A percentile compares a stretch with the other conserved stretches of the same genome.
Conservation (phyloP, 2,113 vertebrate species). For the Rafetus swinhoei region DNA sequence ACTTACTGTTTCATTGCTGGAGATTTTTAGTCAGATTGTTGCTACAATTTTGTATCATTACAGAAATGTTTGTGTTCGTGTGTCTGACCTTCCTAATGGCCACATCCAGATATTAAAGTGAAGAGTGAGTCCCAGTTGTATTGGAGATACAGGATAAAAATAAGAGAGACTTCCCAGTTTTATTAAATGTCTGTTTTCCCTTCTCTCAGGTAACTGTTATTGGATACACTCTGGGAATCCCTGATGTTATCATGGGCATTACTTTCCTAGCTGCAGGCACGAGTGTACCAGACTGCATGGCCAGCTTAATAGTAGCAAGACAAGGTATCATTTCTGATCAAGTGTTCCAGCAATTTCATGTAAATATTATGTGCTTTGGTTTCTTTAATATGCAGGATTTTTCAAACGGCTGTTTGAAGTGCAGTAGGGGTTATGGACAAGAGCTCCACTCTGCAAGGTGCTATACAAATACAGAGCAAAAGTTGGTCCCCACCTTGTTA, state of each 20-base stretch:
- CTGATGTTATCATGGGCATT: conserved; percentile 99
- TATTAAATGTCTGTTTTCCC: neutral
- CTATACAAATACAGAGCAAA: neutral
- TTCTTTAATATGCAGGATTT: neutral
- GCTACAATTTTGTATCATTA: neutral
- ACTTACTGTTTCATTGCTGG: neutral
- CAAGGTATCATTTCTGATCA: conserved; percentile 85
- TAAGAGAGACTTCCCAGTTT: neutral
- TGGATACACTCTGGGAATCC: conserved; percentile 96
- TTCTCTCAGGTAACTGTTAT: conserved; percentile 91
- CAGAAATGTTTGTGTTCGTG: neutral
- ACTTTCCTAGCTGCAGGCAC: conserved; percentile 98
- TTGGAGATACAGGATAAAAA: neutral
- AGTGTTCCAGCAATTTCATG: neutral
- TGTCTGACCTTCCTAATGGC: neutral
- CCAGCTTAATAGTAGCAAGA: conserved; percentile 96
- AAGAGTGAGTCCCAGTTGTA: neutral
- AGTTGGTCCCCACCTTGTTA: neutral
- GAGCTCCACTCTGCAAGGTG: neutral
- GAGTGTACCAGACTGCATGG: conserved; percentile 98
- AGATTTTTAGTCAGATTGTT: neutral
- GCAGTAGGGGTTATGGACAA: neutral
- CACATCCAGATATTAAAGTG: conserved; percentile 11
- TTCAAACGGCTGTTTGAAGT: neutral
- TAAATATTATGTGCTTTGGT: neutral